Percentiles rank a stretch among this genome's conserved stretches.
These are phyloP conservation scores for Porites lutea DNA, from an alignment of 64 coral and sea anemone species.

Conservation along the genomic window DNA sequence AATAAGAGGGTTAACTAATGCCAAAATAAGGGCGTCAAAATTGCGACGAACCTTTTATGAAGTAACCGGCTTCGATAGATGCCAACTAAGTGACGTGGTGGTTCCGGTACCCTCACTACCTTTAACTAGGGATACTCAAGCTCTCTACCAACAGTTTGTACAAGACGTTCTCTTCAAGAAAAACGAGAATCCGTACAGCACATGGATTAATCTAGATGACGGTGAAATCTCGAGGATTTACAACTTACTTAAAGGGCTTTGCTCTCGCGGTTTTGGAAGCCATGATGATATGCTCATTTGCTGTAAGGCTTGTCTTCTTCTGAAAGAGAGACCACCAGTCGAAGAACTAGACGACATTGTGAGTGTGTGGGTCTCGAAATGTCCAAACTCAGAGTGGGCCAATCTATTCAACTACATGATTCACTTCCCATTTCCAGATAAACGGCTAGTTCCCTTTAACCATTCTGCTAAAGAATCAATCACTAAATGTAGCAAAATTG, in stretches of 20 bases:
- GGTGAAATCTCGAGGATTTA: background rate
- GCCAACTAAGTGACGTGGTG: background rate
- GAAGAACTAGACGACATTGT: constrained; percentile 34
- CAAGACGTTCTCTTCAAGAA: constrained; percentile 56
- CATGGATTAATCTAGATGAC: constrained; percentile 7
- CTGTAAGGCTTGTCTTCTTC: constrained; percentile 48
- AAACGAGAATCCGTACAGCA: constrained; percentile 42
- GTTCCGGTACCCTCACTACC: background rate
- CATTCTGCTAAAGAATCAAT: constrained; percentile 20
- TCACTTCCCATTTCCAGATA: constrained; percentile 29
- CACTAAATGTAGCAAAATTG: constrained; percentile 35
- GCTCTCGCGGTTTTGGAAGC: background rate
- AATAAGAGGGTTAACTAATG: constrained; percentile 9
- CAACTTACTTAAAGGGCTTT: constrained; percentile 4
- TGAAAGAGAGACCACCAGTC: constrained; percentile 24
- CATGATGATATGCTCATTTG: constrained; percentile 49
- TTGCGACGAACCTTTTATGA: constrained; percentile 50
- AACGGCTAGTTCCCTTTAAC: background rate
- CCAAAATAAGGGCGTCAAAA: constrained; percentile 39
- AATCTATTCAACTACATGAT: constrained; percentile 63
- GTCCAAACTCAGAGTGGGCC: constrained; percentile 45
- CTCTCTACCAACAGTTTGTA: constrained; percentile 19
- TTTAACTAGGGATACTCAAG: background rate
- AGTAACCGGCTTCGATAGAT: constrained; percentile 53
- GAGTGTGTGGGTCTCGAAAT: constrained; percentile 10